phyloP scores from a whole-genome alignment of 2,113 vertebrate genomes.

The Caranx ignobilis region DNA sequence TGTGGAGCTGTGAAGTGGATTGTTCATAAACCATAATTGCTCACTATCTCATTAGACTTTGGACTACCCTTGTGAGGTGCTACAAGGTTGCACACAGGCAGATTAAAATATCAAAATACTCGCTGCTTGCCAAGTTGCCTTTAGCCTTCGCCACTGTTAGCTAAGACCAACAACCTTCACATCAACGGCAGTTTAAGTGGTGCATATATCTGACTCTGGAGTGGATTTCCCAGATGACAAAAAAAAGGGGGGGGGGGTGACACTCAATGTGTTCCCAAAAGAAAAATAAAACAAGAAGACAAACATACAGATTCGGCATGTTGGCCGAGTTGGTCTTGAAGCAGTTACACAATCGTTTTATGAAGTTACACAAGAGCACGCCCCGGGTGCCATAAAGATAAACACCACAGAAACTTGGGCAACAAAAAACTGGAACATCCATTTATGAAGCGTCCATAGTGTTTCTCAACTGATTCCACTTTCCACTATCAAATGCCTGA shows the following conservation, averaged over 20 bases:
- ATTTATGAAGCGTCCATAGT: constrained; percentile 13
- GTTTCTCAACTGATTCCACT: constrained; percentile 38
- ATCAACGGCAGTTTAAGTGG: not conserved
- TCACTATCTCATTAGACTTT: constrained; percentile 81
- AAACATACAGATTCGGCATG: not conserved
- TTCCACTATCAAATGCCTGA: not conserved
- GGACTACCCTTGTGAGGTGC: constrained; percentile 67
- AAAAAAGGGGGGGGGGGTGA: fast-evolving
- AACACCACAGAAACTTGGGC: constrained; percentile 65
- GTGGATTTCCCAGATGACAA: not conserved
- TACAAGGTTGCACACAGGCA: constrained; percentile 57
- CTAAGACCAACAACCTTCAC: not conserved
- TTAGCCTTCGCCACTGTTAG: not conserved
- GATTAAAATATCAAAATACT: constrained; percentile 64
- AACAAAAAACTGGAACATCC: constrained; percentile 60
- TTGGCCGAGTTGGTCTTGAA: constrained; percentile 13
- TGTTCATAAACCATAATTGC: constrained; percentile 80
- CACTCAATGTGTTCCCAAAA: not conserved
- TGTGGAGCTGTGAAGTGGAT: constrained; percentile 57
- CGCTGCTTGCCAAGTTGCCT: constrained; percentile 27
- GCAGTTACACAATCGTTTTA: constrained; percentile 79
- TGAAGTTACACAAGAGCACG: constrained; percentile 65
- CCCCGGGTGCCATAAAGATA: constrained; percentile 82
- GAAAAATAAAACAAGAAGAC: not conserved
- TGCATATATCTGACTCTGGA: not conserved